Percentiles rank a stretch among this genome's conserved stretches.
Evolutionary conservation across 2,797 vertebrate genomes (phyloP).

Genomic region (Crocidura indochinensis): DNA sequence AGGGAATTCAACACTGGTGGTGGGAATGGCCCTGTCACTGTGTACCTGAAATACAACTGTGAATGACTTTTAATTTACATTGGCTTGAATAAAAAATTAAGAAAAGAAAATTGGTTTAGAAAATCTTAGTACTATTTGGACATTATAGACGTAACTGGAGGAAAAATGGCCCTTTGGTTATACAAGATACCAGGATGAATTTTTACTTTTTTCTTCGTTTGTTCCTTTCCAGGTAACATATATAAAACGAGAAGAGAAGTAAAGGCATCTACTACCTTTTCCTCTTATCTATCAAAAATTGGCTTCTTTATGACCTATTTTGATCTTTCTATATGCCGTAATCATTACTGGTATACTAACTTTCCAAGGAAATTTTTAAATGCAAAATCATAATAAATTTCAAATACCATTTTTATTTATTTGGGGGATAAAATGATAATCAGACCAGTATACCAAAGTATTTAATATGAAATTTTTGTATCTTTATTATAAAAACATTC

Average conservation of each 20-base stretch:
- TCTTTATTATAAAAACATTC: conserved; percentile 54
- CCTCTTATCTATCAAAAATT: background rate
- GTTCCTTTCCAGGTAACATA: too few species aligned
- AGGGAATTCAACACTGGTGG: too few species aligned
- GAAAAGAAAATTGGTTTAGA: conserved; percentile 45
- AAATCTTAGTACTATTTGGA: background rate
- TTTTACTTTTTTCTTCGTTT: too few species aligned
- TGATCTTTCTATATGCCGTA: conserved; percentile 16
- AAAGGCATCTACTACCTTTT: background rate
- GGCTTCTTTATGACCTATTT: conserved; percentile 23
- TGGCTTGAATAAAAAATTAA: too few species aligned
- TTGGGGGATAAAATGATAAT: conserved; percentile 34
- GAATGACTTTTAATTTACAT: too few species aligned
- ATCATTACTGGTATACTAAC: conserved; percentile 38
- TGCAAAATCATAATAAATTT: conserved; percentile 44
- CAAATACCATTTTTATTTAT: conserved; percentile 58
- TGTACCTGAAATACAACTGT: too few species aligned
- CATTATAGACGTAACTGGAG: background rate
- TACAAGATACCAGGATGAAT: background rate
- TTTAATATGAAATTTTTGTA: conserved; percentile 39
- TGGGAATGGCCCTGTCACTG: too few species aligned
- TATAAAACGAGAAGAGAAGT: too few species aligned
- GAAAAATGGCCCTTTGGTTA: background rate
- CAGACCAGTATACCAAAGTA: conserved; percentile 36
- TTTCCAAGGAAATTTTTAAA: conserved; percentile 38